Evolutionary conservation across 35 echinoderm and acorn worm genomes (phyloP), one percentile per base, ranked within the genome.

Genomic region (Lytechinus variegatus): DNA sequence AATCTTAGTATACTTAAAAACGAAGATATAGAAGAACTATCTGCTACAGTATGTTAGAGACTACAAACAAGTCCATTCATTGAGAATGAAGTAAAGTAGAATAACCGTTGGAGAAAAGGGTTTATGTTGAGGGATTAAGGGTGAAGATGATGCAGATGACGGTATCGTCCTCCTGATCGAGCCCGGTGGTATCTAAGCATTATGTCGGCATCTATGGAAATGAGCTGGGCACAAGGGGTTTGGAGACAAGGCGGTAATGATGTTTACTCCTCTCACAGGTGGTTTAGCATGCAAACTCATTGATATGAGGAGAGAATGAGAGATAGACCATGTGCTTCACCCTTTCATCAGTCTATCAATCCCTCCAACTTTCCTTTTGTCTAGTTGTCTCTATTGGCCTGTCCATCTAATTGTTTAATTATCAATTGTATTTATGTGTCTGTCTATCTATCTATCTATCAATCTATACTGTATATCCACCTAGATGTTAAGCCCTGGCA

Each of bases 131-230:
- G 66, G 66, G 66, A 79, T 58, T 58, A 79, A 24, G 66, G 21
- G n/a, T n/a, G 16, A 79, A 13, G 56, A 58, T 21, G 61, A 72
- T 72, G 61, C 61, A 21, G 61, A 72, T 79, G 56, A 58, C 9
- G 66, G 66, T 79, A 79, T 79, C 66, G 19, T 79, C 16, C 66
- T 79, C 66, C 16, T 8, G 16, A 24, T 79, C 66, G 16, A 24
- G 7, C 66, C 66, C 66, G 66, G 66, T 79, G 66, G 66, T 79
- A 79, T 79, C 14, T 24, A 79, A 79, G 66, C 66, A 79, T 79
- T 79, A 79, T 79, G 66, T 16, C 66, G 66, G 66, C 14, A 79
- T 79, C 66, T 79, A 79, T 79, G 66, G 66, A 79, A 79, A 79
- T 79, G 66, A 79, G 66, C 66, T 79, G 66, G 66, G 9, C 66